Percentiles rank a stretch among this genome's conserved stretches.
Conservation (phyloP, 1,140 invertebrate species). For the Heterodera carotae region DNA sequence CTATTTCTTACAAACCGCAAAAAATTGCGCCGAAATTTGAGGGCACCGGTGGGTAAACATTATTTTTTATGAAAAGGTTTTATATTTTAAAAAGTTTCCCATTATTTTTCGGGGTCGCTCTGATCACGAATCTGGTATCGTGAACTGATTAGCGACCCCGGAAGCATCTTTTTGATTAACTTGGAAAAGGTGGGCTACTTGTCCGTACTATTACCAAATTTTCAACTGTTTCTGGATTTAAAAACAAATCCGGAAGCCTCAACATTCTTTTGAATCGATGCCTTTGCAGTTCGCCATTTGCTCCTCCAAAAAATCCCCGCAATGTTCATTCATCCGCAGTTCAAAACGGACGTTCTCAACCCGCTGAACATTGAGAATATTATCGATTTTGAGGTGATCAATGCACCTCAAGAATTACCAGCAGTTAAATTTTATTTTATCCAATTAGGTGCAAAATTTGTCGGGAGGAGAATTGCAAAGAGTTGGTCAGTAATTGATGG, state of each 20-base stretch:
- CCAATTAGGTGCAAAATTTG: slow-evolving; percentile 80
- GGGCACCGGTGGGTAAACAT: slow-evolving; percentile 23
- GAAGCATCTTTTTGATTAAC: too few relatives aligned
- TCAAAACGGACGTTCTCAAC: slow-evolving; percentile 98
- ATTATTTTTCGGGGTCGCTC: too few relatives aligned
- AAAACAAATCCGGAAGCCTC: too few relatives aligned
- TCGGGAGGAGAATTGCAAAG: slow-evolving; percentile 99
- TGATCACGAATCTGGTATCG: too few relatives aligned
- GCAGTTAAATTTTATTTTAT: slow-evolving; percentile 45
- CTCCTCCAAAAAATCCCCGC: slow-evolving; percentile 43
- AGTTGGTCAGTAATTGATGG: slow-evolving; percentile 73
- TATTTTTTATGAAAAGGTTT: too few relatives aligned
- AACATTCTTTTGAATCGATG: too few relatives aligned
- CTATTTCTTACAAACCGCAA: slow-evolving; percentile 99
- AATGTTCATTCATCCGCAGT: slow-evolving; percentile 74
- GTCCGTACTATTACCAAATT: too few relatives aligned
- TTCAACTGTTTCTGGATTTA: too few relatives aligned
- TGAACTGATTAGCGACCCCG: too few relatives aligned
- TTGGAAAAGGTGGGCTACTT: too few relatives aligned
- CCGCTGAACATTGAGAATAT: slow-evolving; percentile 95
- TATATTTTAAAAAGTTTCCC: too few relatives aligned
- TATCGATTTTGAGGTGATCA: slow-evolving; percentile 89
- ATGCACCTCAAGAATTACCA: too few relatives aligned
- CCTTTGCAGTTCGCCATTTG: slow-evolving; percentile 72
- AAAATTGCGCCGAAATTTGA: slow-evolving; percentile 93